Percentiles rank a stretch among this genome's conserved stretches.
Evolutionary conservation across 2,797 vertebrate species (phyloP).

Genomic region (Lepidocolaptes lacrymiger): DNA sequence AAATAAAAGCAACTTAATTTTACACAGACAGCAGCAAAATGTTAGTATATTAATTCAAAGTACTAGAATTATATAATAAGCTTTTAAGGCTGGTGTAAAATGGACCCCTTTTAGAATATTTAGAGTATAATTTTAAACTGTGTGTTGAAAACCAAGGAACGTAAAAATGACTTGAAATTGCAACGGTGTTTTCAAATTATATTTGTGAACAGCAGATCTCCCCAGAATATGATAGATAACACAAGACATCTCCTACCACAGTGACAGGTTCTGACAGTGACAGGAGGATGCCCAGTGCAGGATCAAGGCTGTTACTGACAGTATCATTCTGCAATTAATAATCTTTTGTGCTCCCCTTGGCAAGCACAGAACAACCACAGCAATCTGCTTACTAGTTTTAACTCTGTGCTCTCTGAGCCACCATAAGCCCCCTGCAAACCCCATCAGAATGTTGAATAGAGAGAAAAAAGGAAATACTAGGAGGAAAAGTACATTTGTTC

Average conservation of each 20-base stretch:
- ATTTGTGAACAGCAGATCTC: neutral
- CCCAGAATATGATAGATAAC: neutral
- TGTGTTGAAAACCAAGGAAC: neutral
- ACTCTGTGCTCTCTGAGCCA: neutral
- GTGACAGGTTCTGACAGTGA: neutral
- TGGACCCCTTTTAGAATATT: neutral
- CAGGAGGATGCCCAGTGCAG: neutral
- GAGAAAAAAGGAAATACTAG: neutral
- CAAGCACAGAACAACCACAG: neutral
- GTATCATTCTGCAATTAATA: slow-evolving; percentile 2
- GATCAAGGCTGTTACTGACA: slow-evolving; percentile 10
- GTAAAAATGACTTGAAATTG: neutral
- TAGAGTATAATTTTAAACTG: neutral
- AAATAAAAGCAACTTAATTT: slow-evolving; percentile 44
- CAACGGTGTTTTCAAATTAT: neutral
- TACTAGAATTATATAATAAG: neutral
- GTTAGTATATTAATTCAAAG: neutral
- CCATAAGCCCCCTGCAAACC: neutral
- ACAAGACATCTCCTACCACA: neutral
- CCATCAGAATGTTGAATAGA: neutral
- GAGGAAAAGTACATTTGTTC: neutral
- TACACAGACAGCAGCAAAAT: neutral
- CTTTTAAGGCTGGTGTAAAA: slow-evolving; percentile 3
- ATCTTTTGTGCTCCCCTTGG: neutral
- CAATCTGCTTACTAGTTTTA: neutral